These are phyloP conservation scores for Tribolium freemani DNA, from an alignment of 2,888 invertebrate species.

Conservation along the genomic window DNA sequence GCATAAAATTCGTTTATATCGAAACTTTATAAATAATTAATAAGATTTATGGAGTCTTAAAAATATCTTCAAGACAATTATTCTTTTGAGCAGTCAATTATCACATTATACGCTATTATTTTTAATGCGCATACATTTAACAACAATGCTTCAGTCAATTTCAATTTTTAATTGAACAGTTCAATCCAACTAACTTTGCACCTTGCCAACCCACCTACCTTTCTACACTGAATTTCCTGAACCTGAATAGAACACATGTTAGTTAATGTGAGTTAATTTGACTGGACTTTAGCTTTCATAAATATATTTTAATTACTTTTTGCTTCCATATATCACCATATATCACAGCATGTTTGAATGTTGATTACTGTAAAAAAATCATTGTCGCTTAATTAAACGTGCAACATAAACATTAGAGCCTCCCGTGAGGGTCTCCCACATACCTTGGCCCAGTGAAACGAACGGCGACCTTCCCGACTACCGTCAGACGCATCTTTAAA, in stretches of 20 bases:
- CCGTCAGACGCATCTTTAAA: slow-evolving; percentile 29
- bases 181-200: background rate
- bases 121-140: background rate
- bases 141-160: background rate
- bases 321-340: slow-evolving; percentile 6
- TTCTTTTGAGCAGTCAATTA: too few relatives aligned
- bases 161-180: background rate
- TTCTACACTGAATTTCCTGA: too few relatives aligned
- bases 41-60: background rate
- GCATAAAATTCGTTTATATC: background rate
- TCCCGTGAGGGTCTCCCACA: slow-evolving; percentile 39
- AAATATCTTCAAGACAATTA: too few relatives aligned
- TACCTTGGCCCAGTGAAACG: slow-evolving; percentile 42
- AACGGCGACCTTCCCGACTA: slow-evolving; percentile 28
- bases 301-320: slow-evolving; percentile 3
- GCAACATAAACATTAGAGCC: slow-evolving; percentile 37
- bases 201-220: too few relatives aligned
- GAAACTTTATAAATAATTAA: background rate
- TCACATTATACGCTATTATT: too few relatives aligned
- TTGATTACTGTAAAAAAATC: slow-evolving; percentile 34
- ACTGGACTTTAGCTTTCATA: background rate
- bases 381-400: slow-evolving; percentile 42
- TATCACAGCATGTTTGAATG: slow-evolving; percentile 5
- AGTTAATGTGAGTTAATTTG: too few relatives aligned
- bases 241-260: too few relatives aligned